Evolutionary conservation across 2,113 vertebrate species (phyloP).

Genomic region (Gavialis gangeticus): DNA sequence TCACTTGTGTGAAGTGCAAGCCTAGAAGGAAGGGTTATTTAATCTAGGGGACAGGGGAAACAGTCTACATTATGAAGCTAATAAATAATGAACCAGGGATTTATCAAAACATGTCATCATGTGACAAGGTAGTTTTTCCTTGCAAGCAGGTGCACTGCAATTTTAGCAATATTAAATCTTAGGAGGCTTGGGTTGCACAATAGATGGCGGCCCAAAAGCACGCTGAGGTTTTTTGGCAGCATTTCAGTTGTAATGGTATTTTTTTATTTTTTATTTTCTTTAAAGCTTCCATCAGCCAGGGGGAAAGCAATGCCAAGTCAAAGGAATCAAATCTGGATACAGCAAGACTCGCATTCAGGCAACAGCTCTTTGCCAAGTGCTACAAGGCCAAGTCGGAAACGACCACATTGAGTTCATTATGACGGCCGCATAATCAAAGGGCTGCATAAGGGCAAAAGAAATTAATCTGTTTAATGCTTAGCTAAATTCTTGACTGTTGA

Average conservation of each 20-base stretch:
- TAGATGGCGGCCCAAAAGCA: conserved; percentile 77
- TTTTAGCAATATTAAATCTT: conserved; percentile 72
- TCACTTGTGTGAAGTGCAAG: neutral
- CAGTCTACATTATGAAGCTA: conserved; percentile 4
- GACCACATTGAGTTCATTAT: conserved; percentile 80
- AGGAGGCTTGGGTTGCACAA: conserved; percentile 72
- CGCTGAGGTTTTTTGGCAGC: conserved; percentile 76
- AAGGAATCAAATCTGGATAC: conserved; percentile 80
- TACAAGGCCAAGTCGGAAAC: conserved; percentile 81
- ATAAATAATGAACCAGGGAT: conserved; percentile 29
- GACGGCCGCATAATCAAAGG: conserved; percentile 77
- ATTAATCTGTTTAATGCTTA: conserved; percentile 76
- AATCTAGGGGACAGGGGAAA: conserved; percentile 10
- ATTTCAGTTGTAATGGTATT: conserved; percentile 77
- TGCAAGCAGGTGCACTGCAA: conserved; percentile 74
- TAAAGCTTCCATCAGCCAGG: conserved; percentile 82
- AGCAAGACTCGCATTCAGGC: conserved; percentile 64
- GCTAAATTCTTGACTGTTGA: conserved; percentile 74
- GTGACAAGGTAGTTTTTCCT: conserved; percentile 69
- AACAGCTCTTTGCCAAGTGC: conserved; percentile 72
- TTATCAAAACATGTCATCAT: conserved; percentile 43
- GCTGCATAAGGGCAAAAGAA: conserved; percentile 64
- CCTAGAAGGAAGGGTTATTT: conserved; percentile 13
- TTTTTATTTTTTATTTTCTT: conserved; percentile 61
- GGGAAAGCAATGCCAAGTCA: conserved; percentile 77